A percentile compares a stretch with the other conserved stretches of the same genome.
Evolutionary conservation across 2,113 vertebrate species (phyloP).

Genomic region (Apodemus speciosus): DNA sequence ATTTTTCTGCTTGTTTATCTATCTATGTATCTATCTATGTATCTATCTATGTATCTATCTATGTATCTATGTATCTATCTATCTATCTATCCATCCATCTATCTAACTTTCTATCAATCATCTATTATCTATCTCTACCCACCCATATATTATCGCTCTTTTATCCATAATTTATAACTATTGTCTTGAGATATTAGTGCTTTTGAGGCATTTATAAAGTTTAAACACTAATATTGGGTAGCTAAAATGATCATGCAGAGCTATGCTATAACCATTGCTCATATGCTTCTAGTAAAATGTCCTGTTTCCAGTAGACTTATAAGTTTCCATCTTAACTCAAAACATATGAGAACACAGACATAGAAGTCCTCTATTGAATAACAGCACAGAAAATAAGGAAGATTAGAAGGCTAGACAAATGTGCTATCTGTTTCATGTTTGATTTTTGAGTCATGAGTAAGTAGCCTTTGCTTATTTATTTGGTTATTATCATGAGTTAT

Average conservation of each 20-base stretch:
- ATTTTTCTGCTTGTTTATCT: not conserved
- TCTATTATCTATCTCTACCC: not conserved
- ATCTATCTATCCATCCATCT: too few species aligned
- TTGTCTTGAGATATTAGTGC: not conserved
- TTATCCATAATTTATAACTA: not conserved
- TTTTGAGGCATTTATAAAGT: not conserved
- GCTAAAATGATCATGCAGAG: not conserved
- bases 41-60: not conserved
- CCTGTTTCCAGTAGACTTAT: not conserved
- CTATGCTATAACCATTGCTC: not conserved
- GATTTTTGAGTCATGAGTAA: not conserved
- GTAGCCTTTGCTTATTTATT: not conserved
- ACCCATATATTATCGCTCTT: not conserved
- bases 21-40: not conserved
- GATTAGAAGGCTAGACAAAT: not conserved
- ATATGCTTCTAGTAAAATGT: not conserved
- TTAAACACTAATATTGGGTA: not conserved
- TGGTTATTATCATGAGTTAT: slow-evolving; percentile 9
- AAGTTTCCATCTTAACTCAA: not conserved
- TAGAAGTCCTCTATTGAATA: not conserved
- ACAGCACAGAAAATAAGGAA: not conserved
- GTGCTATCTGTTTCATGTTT: not conserved
- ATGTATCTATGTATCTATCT: not conserved
- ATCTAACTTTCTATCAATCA: too few species aligned
- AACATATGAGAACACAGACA: not conserved